Percentiles rank a stretch among this genome's conserved stretches.
phyloP scores from a whole-genome alignment of 2,113 vertebrate species.

The Anguilla rostrata region DNA sequence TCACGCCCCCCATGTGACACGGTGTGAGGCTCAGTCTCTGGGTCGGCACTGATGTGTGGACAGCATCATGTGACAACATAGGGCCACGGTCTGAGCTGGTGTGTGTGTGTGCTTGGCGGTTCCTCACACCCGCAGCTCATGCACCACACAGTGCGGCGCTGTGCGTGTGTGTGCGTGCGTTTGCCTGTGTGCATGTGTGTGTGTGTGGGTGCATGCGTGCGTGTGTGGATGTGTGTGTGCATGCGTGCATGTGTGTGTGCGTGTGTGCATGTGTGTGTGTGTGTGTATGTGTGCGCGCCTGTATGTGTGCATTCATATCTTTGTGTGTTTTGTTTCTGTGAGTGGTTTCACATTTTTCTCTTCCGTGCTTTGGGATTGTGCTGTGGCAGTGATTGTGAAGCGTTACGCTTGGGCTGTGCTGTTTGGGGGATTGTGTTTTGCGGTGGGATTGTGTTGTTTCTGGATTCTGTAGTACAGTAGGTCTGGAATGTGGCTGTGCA shows the following conservation, averaged over 20 bases:
- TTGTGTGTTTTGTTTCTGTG: neutral
- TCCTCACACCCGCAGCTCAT: neutral
- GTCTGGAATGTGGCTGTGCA: neutral
- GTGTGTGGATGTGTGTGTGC: neutral
- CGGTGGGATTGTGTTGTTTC: neutral
- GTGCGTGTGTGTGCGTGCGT: neutral
- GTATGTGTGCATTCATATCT: neutral
- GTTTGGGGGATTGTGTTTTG: neutral
- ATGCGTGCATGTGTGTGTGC: too few species aligned
- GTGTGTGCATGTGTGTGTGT: too few species aligned
- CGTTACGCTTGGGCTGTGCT: neutral
- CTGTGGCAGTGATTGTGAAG: neutral
- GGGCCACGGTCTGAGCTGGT: neutral
- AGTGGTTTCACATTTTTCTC: neutral
- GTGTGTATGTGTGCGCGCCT: neutral
- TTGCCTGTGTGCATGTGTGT: too few species aligned
- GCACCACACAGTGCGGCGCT: neutral
- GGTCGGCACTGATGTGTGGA: neutral
- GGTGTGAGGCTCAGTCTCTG: neutral
- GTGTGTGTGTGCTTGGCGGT: neutral
- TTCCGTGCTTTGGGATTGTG: neutral
- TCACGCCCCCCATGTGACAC: neutral
- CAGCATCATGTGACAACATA: neutral
- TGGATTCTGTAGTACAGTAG: neutral
- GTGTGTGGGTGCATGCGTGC: neutral